Conservation (phyloP, 2,797 vertebrate genomes). For the Rhinoraja longicauda region DNA sequence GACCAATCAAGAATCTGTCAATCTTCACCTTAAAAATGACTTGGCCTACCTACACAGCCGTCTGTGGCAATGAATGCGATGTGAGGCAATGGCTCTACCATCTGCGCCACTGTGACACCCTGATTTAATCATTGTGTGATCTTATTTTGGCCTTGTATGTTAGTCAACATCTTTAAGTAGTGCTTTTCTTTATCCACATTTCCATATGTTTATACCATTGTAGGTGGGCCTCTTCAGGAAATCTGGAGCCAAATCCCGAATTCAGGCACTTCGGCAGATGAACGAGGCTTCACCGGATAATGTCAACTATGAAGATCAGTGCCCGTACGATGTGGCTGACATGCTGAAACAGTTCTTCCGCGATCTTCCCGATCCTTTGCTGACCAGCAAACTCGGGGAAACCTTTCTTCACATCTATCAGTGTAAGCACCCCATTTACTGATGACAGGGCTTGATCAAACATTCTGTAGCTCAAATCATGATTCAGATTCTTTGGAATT, state of each 20-base stretch:
- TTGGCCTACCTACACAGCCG: too few species aligned
- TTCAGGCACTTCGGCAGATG: slow-evolving; percentile 88
- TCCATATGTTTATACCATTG: slow-evolving; percentile 5
- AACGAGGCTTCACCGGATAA: slow-evolving; percentile 85
- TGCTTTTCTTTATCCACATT: not conserved
- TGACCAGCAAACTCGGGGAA: slow-evolving; percentile 92
- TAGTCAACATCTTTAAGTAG: not conserved
- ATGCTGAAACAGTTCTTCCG: slow-evolving; percentile 98
- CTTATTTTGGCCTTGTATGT: too few species aligned
- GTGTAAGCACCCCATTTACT: slow-evolving; percentile 73
- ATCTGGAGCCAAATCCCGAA: slow-evolving; percentile 93
- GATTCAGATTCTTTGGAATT: not conserved
- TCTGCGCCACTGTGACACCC: too few species aligned
- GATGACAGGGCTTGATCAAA: not conserved
- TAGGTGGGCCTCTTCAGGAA: slow-evolving; percentile 96
- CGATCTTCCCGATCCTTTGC: slow-evolving; percentile 89
- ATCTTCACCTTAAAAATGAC: too few species aligned
- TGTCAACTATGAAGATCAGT: slow-evolving; percentile 89
- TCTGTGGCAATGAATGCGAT: too few species aligned
- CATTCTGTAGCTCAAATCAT: not conserved
- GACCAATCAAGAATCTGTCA: too few species aligned
- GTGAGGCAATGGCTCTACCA: too few species aligned
- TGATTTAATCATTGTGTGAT: too few species aligned
- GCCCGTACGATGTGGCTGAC: slow-evolving; percentile 90
- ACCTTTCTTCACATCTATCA: slow-evolving; percentile 98